Base-by-base conservation (phyloP, 2,888 invertebrate genomes). In the Drosophila ustulata region DNA sequence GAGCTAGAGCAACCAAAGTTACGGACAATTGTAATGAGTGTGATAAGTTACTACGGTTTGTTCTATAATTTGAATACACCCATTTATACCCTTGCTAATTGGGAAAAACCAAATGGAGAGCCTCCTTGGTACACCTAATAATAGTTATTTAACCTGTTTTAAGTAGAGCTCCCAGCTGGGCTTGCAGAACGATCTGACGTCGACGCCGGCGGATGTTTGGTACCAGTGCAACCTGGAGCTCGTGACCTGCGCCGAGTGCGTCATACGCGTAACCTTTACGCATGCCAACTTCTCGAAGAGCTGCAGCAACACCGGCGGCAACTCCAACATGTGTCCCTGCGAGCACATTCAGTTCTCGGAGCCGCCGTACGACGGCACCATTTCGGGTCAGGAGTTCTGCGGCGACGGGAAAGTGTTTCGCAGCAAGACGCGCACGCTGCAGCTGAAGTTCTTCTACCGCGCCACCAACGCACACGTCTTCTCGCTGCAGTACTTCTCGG, bases 191-290 rank as follows among this genome's bases (percentile, higher is more conserved):
- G 81, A 71, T 28, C 62, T 75, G 23, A 56, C 75, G n/a, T 65
- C 72, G 0, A 63, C 43, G 1, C 65, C 72, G 0, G 65, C 43
- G 1, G 93, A 94, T 69, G 84, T 91, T 32, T 92, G 92, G 92
- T 92, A 92, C 63, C 94, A 94, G 78, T 95, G 95, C 88, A 94
- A 94, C 72, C 91, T 95, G 59, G 95, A 95, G 90, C 92, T 96
- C 72, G 94, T 95, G 45, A 95, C 95, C 3, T 96, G 96, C 88
- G 94, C 96, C 1, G 95, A 95, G 18, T 96, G 96, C 88, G 93
- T 95, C 53, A 94, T 92, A 18, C 90, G 92, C 25, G 90, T 92
- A 28, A 92, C 92, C 13, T 92, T 92, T 34, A 91, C 90, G 1
- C 89, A 90, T 59, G 84, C 91, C 8, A 91, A 92, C 64, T 92